Conservation (phyloP, 1,140 invertebrate species). For the Whitmania pigra region DNA sequence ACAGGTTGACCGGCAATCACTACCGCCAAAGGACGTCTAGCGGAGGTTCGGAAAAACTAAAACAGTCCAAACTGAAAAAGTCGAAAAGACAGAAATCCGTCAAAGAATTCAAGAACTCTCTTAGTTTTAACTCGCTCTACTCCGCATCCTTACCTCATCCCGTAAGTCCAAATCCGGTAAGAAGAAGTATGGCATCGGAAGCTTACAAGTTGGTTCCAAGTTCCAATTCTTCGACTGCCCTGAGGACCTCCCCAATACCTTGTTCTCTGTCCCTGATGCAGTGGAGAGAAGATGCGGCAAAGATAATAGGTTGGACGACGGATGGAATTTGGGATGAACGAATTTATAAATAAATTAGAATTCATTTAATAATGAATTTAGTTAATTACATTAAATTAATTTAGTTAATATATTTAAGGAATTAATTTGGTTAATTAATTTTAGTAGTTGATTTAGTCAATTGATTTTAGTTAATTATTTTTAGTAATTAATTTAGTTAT, state of each 20-base stretch:
- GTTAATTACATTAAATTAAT: too few relatives aligned
- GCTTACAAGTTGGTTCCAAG: neutral
- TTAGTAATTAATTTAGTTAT: too few relatives aligned
- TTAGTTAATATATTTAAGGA: too few relatives aligned
- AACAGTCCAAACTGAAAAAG: neutral
- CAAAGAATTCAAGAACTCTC: neutral
- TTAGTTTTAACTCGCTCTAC: neutral
- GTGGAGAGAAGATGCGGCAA: too few relatives aligned
- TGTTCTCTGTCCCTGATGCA: too few relatives aligned
- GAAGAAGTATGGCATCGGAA: neutral
- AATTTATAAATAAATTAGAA: too few relatives aligned
- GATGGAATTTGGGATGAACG: too few relatives aligned
- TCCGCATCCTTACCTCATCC: neutral
- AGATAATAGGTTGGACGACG: too few relatives aligned
- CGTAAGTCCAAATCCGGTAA: neutral
- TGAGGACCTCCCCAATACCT: neutral
- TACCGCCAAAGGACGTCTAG: neutral
- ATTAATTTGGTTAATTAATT: too few relatives aligned
- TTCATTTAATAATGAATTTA: too few relatives aligned
- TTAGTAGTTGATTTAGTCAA: too few relatives aligned
- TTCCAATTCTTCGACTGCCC: neutral
- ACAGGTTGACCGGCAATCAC: neutral
- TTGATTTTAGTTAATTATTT: too few relatives aligned
- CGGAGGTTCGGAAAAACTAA: neutral
- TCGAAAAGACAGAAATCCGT: neutral